Base-by-base conservation (phyloP, 2,113 vertebrate species). In the Dasyprocta punctata region DNA sequence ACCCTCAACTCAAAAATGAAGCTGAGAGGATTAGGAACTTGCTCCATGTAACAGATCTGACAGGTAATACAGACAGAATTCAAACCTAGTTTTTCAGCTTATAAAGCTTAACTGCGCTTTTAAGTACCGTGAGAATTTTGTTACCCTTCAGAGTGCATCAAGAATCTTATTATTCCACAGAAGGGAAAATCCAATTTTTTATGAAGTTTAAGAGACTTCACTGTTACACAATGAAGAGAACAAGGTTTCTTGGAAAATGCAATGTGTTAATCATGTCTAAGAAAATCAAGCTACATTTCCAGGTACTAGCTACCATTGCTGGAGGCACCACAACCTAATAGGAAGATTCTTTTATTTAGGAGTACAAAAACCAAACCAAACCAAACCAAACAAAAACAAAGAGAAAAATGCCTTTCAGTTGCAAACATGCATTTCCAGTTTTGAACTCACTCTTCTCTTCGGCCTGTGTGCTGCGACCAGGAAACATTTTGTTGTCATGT, bases 401-500 rank as follows among this genome's bases (percentile, higher is more conserved):
- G 17, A 56, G 47, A 86, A 94, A 69, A 38, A 52, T 9, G 69
- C 19, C n/a, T 73, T 73, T 30, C n/a, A 73, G 69, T 41, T 73
- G 69, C 19, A 73, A 41, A 41, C 8, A 71, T 19, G 67, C 14
- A 14, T 71, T 38, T 71, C 67, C 67, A 38, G 67, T 71, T 71
- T 71, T 71, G 17, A 95, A 96, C 86, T 93, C 96, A 96, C 91
- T 95, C 93, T 90, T 83, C 89, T 97, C 78, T 94, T 80, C 49
- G 94, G 71, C 71, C 84, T 97, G 36, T 41, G 81, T 49, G 78
- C 91, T 44, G 96, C 86, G 19, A 92, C 91, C 75, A 82, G 47
- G 94, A 95, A 91, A 67, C 69, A 94, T 73, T 95, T 95, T 54
- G 88, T 24, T 49, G 69, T 77, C 96, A 96, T 84, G 24, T 86